Conservation (phyloP, 1,140 invertebrate genomes). For the Vanessa tameamea region DNA sequence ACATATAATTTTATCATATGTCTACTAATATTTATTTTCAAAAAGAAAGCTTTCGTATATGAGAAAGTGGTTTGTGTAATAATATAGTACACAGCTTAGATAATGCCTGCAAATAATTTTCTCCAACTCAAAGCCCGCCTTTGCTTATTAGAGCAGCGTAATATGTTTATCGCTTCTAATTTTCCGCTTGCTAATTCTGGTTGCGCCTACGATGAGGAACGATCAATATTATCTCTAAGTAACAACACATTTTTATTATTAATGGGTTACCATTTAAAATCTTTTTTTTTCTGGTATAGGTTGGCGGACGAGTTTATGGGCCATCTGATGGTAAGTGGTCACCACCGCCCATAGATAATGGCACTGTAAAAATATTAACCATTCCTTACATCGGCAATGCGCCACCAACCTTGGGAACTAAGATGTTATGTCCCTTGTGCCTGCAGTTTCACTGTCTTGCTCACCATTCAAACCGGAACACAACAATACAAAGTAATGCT, state of each 20-base stretch:
- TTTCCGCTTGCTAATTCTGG: slow-evolving; percentile 41
- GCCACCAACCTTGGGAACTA: too few relatives aligned
- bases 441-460: too few relatives aligned
- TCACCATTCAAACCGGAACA: too few relatives aligned
- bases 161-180: slow-evolving; percentile 38
- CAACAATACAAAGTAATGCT: too few relatives aligned
- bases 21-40: neutral
- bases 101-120: slow-evolving; percentile 28
- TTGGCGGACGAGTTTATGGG: too few relatives aligned
- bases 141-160: slow-evolving; percentile 47
- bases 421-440: too few relatives aligned
- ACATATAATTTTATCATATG: neutral
- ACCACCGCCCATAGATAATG: too few relatives aligned
- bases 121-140: slow-evolving; percentile 32
- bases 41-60: neutral
- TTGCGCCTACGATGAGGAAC: slow-evolving; percentile 26
- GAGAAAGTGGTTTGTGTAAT: neutral
- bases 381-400: too few relatives aligned
- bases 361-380: too few relatives aligned
- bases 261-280: neutral
- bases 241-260: slow-evolving; percentile 20
- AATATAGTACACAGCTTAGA: neutral
- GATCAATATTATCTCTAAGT: slow-evolving; percentile 7
- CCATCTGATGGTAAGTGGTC: too few relatives aligned
- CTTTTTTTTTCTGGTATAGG: too few relatives aligned